Conservation (phyloP, 1,140 invertebrate species). For the Musca vetustissima region DNA sequence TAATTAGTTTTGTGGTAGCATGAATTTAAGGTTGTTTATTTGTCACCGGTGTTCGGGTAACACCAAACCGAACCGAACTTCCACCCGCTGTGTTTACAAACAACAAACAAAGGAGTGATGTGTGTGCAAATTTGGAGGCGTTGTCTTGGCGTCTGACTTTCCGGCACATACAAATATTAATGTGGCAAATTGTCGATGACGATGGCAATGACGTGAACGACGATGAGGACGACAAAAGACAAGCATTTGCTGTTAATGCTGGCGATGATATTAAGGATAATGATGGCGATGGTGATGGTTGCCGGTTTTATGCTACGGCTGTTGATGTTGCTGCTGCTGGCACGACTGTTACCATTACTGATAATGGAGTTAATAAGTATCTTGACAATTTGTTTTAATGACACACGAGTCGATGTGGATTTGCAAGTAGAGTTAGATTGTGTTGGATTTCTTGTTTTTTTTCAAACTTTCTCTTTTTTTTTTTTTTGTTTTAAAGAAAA, state of each 20-base stretch:
- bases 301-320: not conserved
- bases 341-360: not conserved
- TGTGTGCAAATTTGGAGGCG: no score
- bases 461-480: no score
- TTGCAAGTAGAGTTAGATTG: no score
- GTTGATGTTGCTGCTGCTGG: not conserved
- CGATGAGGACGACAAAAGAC: not conserved
- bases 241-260: not conserved
- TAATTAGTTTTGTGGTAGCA: slow-evolving; percentile 14
- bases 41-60: not conserved
- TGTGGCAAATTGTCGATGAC: slow-evolving; percentile 20
- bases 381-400: slow-evolving; percentile 5
- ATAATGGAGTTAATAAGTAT: not conserved
- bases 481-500: no score
- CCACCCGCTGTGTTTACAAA: not conserved
- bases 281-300: slow-evolving; percentile 11
- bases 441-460: no score
- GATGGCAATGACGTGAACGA: not conserved
- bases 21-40: slow-evolving; percentile 5
- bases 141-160: no score
- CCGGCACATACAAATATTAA: slow-evolving; percentile 6
- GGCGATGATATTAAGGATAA: slow-evolving; percentile 5
- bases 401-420: no score
- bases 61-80: not conserved
- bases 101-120: not conserved